A percentile compares a stretch with the other conserved stretches of the same genome.
These are phyloP conservation scores for Drosophila jambulina DNA, from an alignment of 1,140 invertebrate genomes.

Conservation along the genomic window DNA sequence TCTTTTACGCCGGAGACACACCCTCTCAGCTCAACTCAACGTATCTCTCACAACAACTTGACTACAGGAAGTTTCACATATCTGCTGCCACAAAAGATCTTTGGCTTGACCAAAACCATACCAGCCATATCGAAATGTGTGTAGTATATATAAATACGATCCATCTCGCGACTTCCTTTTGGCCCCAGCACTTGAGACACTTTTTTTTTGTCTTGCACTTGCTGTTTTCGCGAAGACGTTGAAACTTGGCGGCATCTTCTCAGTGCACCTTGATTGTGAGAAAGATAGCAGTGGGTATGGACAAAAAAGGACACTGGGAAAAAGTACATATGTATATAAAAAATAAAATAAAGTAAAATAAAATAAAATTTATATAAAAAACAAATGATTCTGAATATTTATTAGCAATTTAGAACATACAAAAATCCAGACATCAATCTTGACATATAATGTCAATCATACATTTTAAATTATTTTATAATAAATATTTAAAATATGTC, in stretches of 20 bases:
- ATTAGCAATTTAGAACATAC: too few species aligned
- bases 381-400: too few species aligned
- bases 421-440: too few species aligned
- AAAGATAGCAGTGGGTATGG: conserved; percentile 61
- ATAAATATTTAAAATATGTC: too few species aligned
- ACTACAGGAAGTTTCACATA: conserved; percentile 80
- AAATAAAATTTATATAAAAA: too few species aligned
- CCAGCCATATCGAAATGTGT: conserved; percentile 49
- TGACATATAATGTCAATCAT: too few species aligned
- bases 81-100: conserved; percentile 71
- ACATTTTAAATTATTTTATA: too few species aligned
- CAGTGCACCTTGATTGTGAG: conserved; percentile 80
- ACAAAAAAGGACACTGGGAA: conserved; percentile 25
- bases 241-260: conserved; percentile 52
- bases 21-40: conserved; percentile 66
- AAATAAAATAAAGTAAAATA: neutral
- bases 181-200: conserved; percentile 72
- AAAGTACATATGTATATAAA: neutral
- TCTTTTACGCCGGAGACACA: conserved; percentile 59
- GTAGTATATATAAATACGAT: conserved; percentile 42
- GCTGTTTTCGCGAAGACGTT: conserved; percentile 35
- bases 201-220: conserved; percentile 67
- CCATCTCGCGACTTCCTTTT: conserved; percentile 71
- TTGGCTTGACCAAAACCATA: conserved; percentile 55
- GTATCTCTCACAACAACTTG: conserved; percentile 69